These are phyloP conservation scores for Phoebastria nigripes DNA, from an alignment of 2,797 vertebrate genomes.

Conservation along the genomic window DNA sequence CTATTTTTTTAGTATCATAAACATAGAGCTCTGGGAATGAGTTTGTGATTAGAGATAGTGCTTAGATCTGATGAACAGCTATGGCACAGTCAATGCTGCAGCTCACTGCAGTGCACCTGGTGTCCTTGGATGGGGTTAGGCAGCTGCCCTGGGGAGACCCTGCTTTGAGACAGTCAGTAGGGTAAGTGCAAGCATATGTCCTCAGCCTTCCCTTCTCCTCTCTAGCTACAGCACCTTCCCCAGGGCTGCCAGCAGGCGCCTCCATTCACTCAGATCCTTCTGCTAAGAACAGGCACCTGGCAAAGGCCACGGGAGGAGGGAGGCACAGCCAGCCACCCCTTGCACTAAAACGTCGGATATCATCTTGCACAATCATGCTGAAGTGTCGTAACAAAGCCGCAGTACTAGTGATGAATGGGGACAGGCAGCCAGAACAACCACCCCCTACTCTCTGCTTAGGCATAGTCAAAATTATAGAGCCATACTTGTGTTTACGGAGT, in stretches of 20 bases:
- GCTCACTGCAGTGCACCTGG: background rate
- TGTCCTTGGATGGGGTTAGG: background rate
- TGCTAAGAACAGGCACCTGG: background rate
- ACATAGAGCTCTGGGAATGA: background rate
- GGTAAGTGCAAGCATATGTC: background rate
- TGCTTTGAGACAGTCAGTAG: background rate
- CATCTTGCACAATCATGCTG: background rate
- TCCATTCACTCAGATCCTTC: background rate
- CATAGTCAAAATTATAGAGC: background rate
- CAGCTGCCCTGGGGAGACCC: accelerated
- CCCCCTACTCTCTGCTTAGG: background rate
- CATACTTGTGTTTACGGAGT: background rate
- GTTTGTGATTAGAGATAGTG: background rate
- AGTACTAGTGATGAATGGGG: background rate
- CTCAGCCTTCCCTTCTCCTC: background rate
- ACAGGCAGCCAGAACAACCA: background rate
- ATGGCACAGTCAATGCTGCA: background rate
- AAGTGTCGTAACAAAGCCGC: background rate
- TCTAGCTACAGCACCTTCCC: background rate
- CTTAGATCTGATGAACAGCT: background rate
- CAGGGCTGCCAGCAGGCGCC: background rate
- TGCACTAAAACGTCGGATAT: accelerated
- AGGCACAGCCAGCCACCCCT: background rate
- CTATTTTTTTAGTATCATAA: background rate
- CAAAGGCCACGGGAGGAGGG: background rate